Percentiles rank a stretch among this genome's conserved stretches.
phyloP scores from a whole-genome alignment of 2,888 invertebrate genomes.

The Scaptodrosophila latifasciaeformis region DNA sequence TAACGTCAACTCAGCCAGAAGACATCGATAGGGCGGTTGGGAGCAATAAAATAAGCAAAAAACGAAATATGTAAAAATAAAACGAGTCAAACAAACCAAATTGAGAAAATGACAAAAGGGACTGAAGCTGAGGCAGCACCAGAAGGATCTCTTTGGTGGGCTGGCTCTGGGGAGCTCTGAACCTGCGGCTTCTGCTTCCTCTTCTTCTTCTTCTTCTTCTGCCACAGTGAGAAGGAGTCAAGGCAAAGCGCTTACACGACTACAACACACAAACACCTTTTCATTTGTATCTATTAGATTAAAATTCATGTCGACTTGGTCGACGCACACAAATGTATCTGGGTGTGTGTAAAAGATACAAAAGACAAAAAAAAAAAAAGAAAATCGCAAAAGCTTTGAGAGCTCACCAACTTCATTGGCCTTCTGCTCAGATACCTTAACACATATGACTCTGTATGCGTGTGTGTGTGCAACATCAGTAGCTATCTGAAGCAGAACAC shows the following conservation, averaged over 20 bases:
- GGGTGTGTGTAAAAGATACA: constrained; percentile 8
- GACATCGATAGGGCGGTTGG: constrained; percentile 63
- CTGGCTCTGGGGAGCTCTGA: too few species aligned
- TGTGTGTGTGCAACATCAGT: constrained; percentile 17
- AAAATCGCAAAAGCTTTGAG: constrained; percentile 36
- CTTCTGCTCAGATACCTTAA: constrained; percentile 40
- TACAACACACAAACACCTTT: constrained; percentile 65
- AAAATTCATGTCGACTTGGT: constrained; percentile 64
- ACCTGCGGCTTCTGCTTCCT: too few species aligned
- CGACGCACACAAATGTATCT: constrained; percentile 21
- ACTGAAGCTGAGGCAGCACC: constrained; percentile 29
- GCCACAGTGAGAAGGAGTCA: constrained; percentile 12
- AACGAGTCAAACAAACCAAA: constrained; percentile 28
- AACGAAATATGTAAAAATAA: constrained; percentile 51
- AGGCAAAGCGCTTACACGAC: constrained; percentile 50
- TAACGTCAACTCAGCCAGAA: too few species aligned
- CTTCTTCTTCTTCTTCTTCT: too few species aligned
- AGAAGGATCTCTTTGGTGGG: too few species aligned
- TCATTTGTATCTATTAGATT: constrained; percentile 75
- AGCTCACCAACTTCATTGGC: constrained; percentile 66
- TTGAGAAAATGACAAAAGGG: constrained; percentile 26
- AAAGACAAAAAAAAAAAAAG: constrained; percentile 42
- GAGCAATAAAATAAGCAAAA: constrained; percentile 56
- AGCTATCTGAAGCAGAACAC: constrained; percentile 47
- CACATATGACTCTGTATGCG: neutral